Conservation (phyloP, 2,888 invertebrate genomes). For the Eupeodes latifasciatus region DNA sequence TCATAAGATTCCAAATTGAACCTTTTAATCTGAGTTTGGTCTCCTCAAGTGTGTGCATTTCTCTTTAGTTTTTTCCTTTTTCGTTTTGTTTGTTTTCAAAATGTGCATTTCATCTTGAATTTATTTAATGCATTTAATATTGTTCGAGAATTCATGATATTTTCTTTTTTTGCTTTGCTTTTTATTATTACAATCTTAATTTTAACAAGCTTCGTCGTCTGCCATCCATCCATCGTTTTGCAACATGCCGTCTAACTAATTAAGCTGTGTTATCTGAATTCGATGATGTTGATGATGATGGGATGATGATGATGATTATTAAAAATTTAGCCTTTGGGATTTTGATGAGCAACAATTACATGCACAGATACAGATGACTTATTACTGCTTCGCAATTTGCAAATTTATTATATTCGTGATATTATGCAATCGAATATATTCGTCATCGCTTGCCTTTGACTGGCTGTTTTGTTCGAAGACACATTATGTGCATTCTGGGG, state of each 20-base stretch:
- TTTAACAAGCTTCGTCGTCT: slow-evolving; percentile 6
- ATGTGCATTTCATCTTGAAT: slow-evolving; percentile 17
- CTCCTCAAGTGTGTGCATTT: background rate
- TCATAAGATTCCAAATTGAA: slow-evolving; percentile 8
- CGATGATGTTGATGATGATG: slow-evolving; percentile 36
- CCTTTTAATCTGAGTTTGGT: background rate
- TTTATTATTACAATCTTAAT: background rate
- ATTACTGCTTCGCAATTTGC: slow-evolving; percentile 50
- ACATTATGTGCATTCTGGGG: background rate
- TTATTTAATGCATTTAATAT: slow-evolving; percentile 4
- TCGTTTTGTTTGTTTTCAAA: slow-evolving; percentile 4
- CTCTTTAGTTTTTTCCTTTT: background rate
- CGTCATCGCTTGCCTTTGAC: slow-evolving; percentile 56
- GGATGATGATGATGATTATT: slow-evolving; percentile 42
- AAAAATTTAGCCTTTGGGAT: slow-evolving; percentile 32
- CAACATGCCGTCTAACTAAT: slow-evolving; percentile 57
- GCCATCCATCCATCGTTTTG: slow-evolving; percentile 2
- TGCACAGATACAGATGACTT: slow-evolving; percentile 61
- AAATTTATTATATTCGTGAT: slow-evolving; percentile 29
- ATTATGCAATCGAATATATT: slow-evolving; percentile 47
- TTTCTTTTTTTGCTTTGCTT: background rate
- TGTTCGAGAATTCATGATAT: background rate
- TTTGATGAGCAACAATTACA: slow-evolving; percentile 63
- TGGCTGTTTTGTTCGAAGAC: background rate
- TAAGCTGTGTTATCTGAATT: slow-evolving; percentile 56